Conservation (phyloP, 2,113 vertebrate species). For the Macrotis lagotis region DNA sequence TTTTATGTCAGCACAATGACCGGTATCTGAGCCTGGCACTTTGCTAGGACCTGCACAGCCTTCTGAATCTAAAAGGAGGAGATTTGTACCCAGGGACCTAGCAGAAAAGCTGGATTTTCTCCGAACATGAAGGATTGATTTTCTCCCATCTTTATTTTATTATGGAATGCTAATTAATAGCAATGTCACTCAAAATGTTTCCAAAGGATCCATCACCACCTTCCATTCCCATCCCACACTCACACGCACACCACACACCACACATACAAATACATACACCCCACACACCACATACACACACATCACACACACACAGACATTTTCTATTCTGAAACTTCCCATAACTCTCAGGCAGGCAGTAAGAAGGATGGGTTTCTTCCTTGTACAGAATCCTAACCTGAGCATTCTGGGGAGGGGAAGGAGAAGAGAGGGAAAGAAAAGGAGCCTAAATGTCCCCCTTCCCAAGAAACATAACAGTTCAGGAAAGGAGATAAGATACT, state of each 20-base stretch:
- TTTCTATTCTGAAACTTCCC: not conserved
- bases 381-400: not conserved
- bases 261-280: not conserved
- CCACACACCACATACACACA: not conserved
- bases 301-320: not conserved
- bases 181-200: too few species aligned
- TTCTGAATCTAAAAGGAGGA: not conserved
- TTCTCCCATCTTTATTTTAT: not conserved
- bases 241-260: not conserved
- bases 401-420: not conserved
- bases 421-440: not conserved
- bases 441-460: not conserved
- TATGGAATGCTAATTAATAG: not conserved
- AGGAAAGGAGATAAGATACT: not conserved
- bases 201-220: not conserved
- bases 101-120: not conserved
- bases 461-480: not conserved
- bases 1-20: not conserved
- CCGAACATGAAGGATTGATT: not conserved
- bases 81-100: fast-evolving
- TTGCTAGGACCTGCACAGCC: not conserved
- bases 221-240: not conserved
- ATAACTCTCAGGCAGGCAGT: not conserved
- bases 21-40: not conserved
- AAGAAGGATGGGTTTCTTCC: not conserved